Conservation (phyloP, 2,113 vertebrate species). For the Hippocampus mohnikei region DNA sequence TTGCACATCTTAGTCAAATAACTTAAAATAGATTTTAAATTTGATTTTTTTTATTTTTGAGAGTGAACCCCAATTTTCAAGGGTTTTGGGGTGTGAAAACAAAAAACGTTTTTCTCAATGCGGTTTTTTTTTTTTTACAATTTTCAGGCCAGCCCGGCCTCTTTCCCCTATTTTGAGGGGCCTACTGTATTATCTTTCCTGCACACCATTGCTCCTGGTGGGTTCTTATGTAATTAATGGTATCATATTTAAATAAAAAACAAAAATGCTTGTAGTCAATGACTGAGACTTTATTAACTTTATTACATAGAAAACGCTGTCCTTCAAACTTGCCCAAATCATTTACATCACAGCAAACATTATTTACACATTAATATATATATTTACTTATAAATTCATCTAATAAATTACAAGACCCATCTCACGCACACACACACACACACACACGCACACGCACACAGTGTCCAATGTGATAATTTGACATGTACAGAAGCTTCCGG, state of each 20-base stretch:
- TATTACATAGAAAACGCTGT: constrained; percentile 46
- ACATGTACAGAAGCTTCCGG: constrained; percentile 46
- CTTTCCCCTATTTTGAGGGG: too few relatives aligned
- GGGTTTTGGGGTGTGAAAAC: too few relatives aligned
- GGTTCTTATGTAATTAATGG: neutral
- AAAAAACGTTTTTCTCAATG: too few relatives aligned
- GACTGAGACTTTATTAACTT: constrained; percentile 43
- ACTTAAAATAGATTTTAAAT: too few relatives aligned
- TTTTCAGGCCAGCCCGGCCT: too few relatives aligned
- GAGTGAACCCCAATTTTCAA: too few relatives aligned
- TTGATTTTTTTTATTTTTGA: too few relatives aligned
- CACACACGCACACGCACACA: neutral
- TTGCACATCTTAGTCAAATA: too few relatives aligned
- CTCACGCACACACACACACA: constrained; percentile 4
- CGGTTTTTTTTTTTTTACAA: too few relatives aligned
- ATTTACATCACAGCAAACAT: constrained; percentile 79
- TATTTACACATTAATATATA: constrained; percentile 72
- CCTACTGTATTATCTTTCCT: too few relatives aligned
- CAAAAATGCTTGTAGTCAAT: neutral
- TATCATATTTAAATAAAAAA: neutral
- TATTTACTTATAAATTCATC: constrained; percentile 70
- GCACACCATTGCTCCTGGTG: neutral
- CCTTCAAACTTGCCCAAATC: constrained; percentile 51
- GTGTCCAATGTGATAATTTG: constrained; percentile 20
- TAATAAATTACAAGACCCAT: constrained; percentile 63